A percentile compares a stretch with the other conserved stretches of the same genome.
Conservation (phyloP, 2,797 vertebrate genomes). For the Mus spretus region DNA sequence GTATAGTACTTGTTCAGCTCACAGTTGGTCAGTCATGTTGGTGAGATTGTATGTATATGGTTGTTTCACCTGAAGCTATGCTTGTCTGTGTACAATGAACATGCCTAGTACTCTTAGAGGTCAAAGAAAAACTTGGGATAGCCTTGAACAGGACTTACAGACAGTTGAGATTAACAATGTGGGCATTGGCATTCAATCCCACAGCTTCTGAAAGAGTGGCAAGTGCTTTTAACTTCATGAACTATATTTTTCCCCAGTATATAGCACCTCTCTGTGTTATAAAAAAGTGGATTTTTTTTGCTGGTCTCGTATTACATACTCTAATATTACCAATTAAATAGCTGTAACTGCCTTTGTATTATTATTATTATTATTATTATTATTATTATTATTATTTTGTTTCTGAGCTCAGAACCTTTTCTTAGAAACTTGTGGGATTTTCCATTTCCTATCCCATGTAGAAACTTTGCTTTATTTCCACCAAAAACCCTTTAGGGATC, state of each 20-base stretch:
- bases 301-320: background rate
- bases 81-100: too few relatives aligned
- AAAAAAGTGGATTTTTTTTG: background rate
- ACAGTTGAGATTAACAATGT: background rate
- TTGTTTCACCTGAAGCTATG: background rate
- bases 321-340: background rate
- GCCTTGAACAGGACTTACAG: background rate
- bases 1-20: background rate
- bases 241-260: background rate
- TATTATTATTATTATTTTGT: background rate
- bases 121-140: background rate
- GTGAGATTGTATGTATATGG: background rate
- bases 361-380: too few relatives aligned
- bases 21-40: background rate
- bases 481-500: background rate
- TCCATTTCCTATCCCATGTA: background rate
- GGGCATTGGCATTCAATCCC: background rate
- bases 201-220: background rate
- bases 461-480: conserved; percentile 10
- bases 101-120: background rate
- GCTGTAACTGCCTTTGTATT: background rate
- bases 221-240: background rate
- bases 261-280: background rate
- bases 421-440: background rate
- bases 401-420: background rate